Evolutionary conservation across 2,113 vertebrate genomes (phyloP).

Genomic region (Dasyprocta punctata): DNA sequence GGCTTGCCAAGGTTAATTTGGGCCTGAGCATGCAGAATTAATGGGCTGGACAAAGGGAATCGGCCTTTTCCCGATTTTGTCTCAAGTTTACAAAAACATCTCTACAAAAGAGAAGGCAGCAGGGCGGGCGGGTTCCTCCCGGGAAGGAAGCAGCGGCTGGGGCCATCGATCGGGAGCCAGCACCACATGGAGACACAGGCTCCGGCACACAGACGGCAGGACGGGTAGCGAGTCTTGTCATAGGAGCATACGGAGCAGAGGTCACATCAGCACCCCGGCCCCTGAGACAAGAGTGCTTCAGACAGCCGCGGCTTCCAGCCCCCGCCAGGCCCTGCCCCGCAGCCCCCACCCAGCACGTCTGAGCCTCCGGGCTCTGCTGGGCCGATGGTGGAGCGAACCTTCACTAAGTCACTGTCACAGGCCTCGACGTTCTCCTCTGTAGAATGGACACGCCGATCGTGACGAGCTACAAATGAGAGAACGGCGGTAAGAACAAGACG

Average conservation of each 20-base stretch:
- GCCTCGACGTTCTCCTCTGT: neutral
- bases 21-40: constrained; percentile 92
- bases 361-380: neutral
- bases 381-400: accelerated
- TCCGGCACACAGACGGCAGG: accelerated
- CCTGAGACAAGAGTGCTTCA: too few relatives aligned
- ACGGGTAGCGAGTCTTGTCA: accelerated
- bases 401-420: neutral
- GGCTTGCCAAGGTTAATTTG: constrained; percentile 98
- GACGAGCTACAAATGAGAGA: neutral
- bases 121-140: neutral
- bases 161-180: accelerated
- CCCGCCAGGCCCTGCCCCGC: neutral
- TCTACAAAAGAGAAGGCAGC: constrained; percentile 56
- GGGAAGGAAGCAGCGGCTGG: neutral
- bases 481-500: neutral
- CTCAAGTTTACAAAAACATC: constrained; percentile 82
- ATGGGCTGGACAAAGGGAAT: constrained; percentile 90
- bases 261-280: accelerated
- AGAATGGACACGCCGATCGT: neutral
- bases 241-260: accelerated
- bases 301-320: accelerated
- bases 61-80: constrained; percentile 76
- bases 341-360: neutral
- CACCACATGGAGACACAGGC: neutral